A percentile compares a stretch with the other conserved stretches of the same genome.
These are phyloP conservation scores for Thoracochromis brauschi DNA, from an alignment of 2,113 vertebrate genomes.

Conservation along the genomic window DNA sequence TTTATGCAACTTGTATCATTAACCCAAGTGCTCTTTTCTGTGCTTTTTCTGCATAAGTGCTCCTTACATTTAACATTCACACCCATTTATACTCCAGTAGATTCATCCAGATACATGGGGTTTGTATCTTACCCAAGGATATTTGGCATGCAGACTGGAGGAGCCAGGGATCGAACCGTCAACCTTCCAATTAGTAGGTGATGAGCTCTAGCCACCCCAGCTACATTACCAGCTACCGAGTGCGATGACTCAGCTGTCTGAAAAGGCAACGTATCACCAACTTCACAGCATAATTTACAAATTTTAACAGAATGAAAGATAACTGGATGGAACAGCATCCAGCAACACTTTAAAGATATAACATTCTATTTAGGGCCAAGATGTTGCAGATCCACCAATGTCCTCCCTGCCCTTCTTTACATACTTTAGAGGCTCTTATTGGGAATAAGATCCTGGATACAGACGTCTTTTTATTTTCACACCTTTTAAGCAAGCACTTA, in stretches of 20 bases:
- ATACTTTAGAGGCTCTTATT: too few relatives aligned
- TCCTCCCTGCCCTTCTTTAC: background rate
- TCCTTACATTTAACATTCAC: background rate
- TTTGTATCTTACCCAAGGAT: background rate
- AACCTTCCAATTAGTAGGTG: background rate
- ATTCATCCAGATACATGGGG: background rate
- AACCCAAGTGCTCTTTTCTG: background rate
- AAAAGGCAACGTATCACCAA: background rate
- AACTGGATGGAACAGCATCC: background rate
- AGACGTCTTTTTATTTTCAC: rapidly evolving
- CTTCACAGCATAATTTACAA: background rate
- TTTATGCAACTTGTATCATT: background rate
- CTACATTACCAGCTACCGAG: background rate
- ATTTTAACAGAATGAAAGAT: background rate
- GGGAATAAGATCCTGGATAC: background rate
- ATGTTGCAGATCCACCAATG: background rate
- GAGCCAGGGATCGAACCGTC: background rate
- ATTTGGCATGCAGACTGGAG: background rate
- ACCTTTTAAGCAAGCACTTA: background rate
- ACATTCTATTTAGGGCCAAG: background rate
- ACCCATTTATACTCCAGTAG: background rate
- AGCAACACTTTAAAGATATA: background rate
- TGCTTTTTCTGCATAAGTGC: background rate
- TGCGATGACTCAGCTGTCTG: rapidly evolving
- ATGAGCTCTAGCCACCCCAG: background rate